Base-by-base conservation (phyloP, 2,888 invertebrate genomes). In the Caenorhabditis virilis region DNA sequence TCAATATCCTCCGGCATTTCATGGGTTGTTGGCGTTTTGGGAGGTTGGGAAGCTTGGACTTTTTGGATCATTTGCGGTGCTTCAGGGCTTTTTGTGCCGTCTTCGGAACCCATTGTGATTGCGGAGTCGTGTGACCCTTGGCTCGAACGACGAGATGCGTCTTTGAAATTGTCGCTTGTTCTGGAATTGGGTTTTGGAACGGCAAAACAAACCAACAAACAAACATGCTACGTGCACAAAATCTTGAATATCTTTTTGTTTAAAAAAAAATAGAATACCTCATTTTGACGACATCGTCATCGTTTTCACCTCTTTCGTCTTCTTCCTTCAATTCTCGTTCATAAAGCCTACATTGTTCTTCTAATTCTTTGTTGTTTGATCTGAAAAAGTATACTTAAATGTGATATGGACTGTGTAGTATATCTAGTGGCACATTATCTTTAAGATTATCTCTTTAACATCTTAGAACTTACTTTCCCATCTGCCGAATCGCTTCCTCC, bases 401-500 rank as follows among this genome's bases (percentile, higher is more conserved):
- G 30, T 9, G 30, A 6, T 9, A 6, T 6, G 7, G 30, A 39
- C 16, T 39, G 16, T n/a, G n/a, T n/a, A n/a, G n/a, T n/a, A n/a
- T n/a, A n/a, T n/a, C n/a, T n/a, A n/a, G n/a, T n/a, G n/a, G n/a
- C n/a, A n/a, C n/a, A n/a, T n/a, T n/a, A n/a, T n/a, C n/a, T n/a
- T n/a, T n/a, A n/a, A n/a, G n/a, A n/a, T n/a, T n/a, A n/a, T n/a
- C n/a, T n/a, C n/a, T n/a, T n/a, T n/a, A n/a, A n/a, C n/a, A n/a
- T n/a, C n/a, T n/a, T n/a, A n/a, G n/a, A n/a, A 30, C 42, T 18
- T 25, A 52, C 23, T 30, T 36, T 11, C 47, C 33, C 74, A 82
- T 72, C n/a, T 60, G 43, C 46, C 71, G 73, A 57, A 83, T 72
- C 9, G 79, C 74, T 15, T 74, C 74, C 61, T 87, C 86, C 84